Base-by-base conservation (phyloP, 2,113 vertebrate species). In the Dicaeum eximium region DNA sequence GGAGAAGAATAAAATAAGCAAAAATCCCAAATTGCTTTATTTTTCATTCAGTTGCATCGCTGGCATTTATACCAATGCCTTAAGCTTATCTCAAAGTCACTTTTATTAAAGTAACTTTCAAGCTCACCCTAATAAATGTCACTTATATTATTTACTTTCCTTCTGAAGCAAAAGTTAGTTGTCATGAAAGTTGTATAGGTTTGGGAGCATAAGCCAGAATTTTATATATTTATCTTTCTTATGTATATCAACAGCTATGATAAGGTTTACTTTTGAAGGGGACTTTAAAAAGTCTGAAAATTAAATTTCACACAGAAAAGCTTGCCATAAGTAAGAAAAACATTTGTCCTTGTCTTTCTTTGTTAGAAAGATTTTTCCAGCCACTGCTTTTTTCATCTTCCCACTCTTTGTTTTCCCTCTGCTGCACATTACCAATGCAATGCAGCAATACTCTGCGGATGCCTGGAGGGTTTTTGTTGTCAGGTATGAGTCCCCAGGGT, bases 81-180 rank as follows among this genome's bases (percentile, higher is more conserved):
- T 82, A 80, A 93, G 65, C 62, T 91, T 77, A 83, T 74, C 58
- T 87, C 37, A 54, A 57, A 92, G 38, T 74, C 44, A 73, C 61
- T 93, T 94, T 93, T 88, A 77, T 90, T 86, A 91, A 92, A 93
- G 60, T 27, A 25, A 56, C 30, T 84, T 84, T 90, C 25, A 33
- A 75, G 30, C 17, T 89, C 47, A 72, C 15, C 17, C 74, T 69
- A 77, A 88, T 35, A 93, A 89, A 85, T 88, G 42, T 50, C 72
- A 65, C 20, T 48, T 86, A 58, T 50, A 58, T 85, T 70, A 53
- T 85, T 89, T 88, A 65, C 53, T 67, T 37, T 88, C n/a, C 65
- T 80, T 85, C 62, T 89, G 82, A 90, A 93, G 72, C 47, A 87
- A 51, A 90, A 92, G 35, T 80, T 90, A 64, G 51, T 82, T 85